Evolutionary conservation across 2,888 invertebrate species (phyloP), one percentile per base, ranked within the genome.

Genomic region (Leucozona laternaria): DNA sequence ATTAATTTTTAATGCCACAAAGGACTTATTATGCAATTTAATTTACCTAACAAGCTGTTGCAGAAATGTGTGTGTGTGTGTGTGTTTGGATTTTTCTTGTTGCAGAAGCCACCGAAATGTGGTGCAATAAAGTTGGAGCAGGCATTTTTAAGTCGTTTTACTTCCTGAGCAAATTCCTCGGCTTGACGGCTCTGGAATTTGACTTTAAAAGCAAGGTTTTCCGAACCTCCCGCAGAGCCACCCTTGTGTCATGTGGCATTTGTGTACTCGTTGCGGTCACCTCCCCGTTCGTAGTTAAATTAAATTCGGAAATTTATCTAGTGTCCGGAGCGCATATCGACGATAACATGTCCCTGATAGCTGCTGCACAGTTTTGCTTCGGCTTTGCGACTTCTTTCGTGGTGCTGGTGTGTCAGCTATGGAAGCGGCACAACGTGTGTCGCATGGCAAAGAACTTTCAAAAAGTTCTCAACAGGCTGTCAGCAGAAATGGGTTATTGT

Each of bases 321-420:
- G 50, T 57, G 34, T 62, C 82, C 34, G 87, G 48, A 11, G 55
- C 58, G n/a, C 55, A 77, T 43, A 66, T 87, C 55, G 87, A 83
- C 25, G 66, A 82, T 11, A 68, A 75, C 22, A 66, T 80, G 11
- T 57, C 88, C 50, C 48, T 89, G 1, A 48, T 87, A 72, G 77
- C 85, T 28, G 40, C 64, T 7, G 70, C 76, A 10, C 88, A 89
- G 48, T 70, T 83, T 37, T 71, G 77, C 4, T 53, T 60, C 0
- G 31, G 68, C 1, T 79, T 90, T 17, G 79, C 81, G 3, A 81
- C 80, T 20, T 89, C 89, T 15, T 79, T 79, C 7, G 80, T 88
- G 13, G 60, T 88, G 0, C 15, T 90, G 17, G 37, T 90, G 50
- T 80, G 91, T 15, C 88, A 89, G 80, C 37, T 89, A n/a, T 64